Percentiles rank a stretch among this genome's conserved stretches.
Evolutionary conservation across 2,888 invertebrate genomes (phyloP).

Genomic region (Oxytorus armatus): DNA sequence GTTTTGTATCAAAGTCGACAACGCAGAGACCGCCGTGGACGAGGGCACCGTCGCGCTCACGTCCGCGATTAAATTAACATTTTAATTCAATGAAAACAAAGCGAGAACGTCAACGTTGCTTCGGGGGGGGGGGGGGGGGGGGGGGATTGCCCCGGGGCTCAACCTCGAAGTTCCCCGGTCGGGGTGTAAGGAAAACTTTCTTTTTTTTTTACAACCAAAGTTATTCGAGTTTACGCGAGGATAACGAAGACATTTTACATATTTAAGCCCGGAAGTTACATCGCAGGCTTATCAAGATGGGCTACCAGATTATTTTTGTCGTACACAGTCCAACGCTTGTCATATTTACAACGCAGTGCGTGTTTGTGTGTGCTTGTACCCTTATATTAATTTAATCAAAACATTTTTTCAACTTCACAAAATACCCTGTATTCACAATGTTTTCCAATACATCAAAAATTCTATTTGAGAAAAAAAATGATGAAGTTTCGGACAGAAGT

Average conservation of each 20-base stretch:
- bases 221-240: constrained; percentile 61
- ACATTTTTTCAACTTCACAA: not conserved
- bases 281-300: constrained; percentile 44
- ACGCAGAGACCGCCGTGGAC: not conserved
- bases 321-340: constrained; percentile 2
- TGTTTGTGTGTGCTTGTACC: not conserved
- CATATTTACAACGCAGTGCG: constrained; percentile 10
- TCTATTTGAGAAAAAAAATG: too few species aligned
- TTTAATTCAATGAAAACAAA: constrained; percentile 66
- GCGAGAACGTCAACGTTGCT: constrained; percentile 43
- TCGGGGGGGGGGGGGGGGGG: too few species aligned
- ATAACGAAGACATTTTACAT: constrained; percentile 63
- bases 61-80: constrained; percentile 65
- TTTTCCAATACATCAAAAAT: too few species aligned
- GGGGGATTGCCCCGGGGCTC: constrained; percentile 17
- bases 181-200: constrained; percentile 40
- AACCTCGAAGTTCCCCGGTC: constrained; percentile 1
- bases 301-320: constrained; percentile 50
- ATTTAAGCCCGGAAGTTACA: constrained; percentile 47
- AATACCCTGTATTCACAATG: too few species aligned
- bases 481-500: too few species aligned
- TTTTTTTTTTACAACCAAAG: constrained; percentile 56
- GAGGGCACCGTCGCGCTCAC: constrained; percentile 14
- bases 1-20: constrained; percentile 40
- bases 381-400: not conserved